Conservation (phyloP, 2,888 invertebrate species). For the Rhamphomyia laevipes region DNA sequence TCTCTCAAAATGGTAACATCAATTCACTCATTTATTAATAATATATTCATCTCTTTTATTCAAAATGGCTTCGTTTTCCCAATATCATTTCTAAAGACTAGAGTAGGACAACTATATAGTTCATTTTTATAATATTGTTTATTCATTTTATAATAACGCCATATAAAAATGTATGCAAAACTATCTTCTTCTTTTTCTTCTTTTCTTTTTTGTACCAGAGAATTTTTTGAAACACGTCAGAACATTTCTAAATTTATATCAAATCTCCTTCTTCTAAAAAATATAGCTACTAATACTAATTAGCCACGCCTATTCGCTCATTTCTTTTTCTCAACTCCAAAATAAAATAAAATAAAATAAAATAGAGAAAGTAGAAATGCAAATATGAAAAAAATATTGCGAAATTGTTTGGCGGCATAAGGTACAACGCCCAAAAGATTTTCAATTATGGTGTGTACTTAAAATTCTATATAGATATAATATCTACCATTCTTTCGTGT, state of each 20-base stretch:
- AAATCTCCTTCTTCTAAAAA: background rate
- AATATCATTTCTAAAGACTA: background rate
- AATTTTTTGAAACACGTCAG: too few species aligned
- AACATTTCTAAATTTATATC: too few species aligned
- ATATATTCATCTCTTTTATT: background rate
- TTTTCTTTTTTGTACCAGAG: too few species aligned
- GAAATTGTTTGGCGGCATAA: too few species aligned
- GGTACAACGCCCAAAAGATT: constrained; percentile 6
- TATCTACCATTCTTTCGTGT: too few species aligned
- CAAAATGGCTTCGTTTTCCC: background rate
- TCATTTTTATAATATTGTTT: constrained; percentile 10
- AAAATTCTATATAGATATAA: too few species aligned
- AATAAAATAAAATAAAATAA: too few species aligned
- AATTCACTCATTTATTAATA: background rate
- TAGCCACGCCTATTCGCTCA: constrained; percentile 12
- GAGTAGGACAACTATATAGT: background rate
- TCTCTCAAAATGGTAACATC: too few species aligned
- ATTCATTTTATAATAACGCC: constrained; percentile 9
- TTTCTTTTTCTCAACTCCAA: too few species aligned
- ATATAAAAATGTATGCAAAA: constrained; percentile 1
- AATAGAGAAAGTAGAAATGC: background rate
- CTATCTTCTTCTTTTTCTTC: background rate
- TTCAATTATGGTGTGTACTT: constrained; percentile 3
- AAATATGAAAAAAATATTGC: background rate
- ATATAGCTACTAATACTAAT: constrained; percentile 6